Base-by-base conservation (phyloP, 1,140 invertebrate species). In the Andrena cerasifolii region DNA sequence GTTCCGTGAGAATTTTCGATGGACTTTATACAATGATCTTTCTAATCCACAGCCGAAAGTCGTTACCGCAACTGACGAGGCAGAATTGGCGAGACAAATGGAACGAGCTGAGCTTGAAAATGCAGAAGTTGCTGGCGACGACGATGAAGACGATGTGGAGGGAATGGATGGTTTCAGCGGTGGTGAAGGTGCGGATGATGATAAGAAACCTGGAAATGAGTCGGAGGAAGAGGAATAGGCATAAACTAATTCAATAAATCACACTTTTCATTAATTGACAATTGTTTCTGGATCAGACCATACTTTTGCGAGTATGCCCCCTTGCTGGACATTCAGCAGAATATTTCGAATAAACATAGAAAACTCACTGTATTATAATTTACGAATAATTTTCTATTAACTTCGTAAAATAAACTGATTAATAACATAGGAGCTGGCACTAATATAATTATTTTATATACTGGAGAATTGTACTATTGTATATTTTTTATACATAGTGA, bases 51-150 rank as follows among this genome's bases (percentile, higher is more conserved):
- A 98, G 97, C 98, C 98, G 54, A 99, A 99, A 94, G 98, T 99
- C 62, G 98, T 99, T 10, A 99, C 99, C 28, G 98, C 99, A 62
- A 96, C 97, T 14, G 99, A 99, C 92, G 99, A 99, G 93, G 97
- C 97, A 0, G 98, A 99, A 91, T 93, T 99, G 78, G 96, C 97
- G 18, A 94, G 97, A 89, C 97, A 98, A 91, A 96, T 99, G 95
- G 98, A 99, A 93, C 94, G 96, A 70, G 95, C 98, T 14, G 98
- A 99, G 91, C 95, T 96, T 66, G 97, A 98, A 91, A 99, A 99
- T 92, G 96, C 96, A 2, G 98, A 99, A 93, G 97, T 99, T 18
- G 96, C 96, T 82, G 96, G 97, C 62, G 97, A 98, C 89, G 97
- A 97, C 82, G 97, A 97, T 51, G 96, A 97, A 70, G 96, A 97